Base-by-base conservation (phyloP, 2,113 vertebrate species). In the Pseudonaja textilis region DNA sequence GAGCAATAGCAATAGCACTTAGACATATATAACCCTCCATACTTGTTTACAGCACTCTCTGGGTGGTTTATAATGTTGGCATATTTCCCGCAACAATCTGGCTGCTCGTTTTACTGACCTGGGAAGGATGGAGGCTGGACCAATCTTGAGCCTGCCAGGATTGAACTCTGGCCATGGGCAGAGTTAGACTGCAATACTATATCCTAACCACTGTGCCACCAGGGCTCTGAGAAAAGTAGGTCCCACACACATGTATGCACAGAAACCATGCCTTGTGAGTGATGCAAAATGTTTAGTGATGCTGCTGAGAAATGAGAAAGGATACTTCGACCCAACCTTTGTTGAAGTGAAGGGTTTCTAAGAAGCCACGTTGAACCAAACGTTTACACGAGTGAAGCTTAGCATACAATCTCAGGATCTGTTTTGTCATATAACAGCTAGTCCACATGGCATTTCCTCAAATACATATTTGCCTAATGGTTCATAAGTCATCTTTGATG, bases 401-500 rank as follows among this genome's bases (percentile, higher is more conserved):
- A 87, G 91, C 64, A 18, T 23, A 6, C 74, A 91, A 0, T 0
- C 74, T 39, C 92, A 85, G 88, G 87, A 88, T 0, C 92, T 87
- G 56, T 92, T 92, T 90, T 3, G 91, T 91, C 59, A n/a, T 89
- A 89, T 4, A 23, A 7, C 0, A 0, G 50, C 29, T 23, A 52
- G n/a, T 54, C 55, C 93, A 52, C 61, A 91, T 88, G 52, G 64
- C 94, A 23, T 92, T 94, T 64, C 91, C 23, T 87, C 94, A 94
- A 94, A 55, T 94, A 93, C 25, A 34, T 9, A 93, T 93, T 95
- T 94, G 85, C 69, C 87, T 91, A 93, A 11, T 23, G 92, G 94
- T 12, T 94, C 87, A 74, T 59, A 90, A 94, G 57, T 50, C 52
- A 87, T 94, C 64, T 94, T 95, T 94, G 91, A 90, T 94, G 89